Evolutionary conservation across 2,113 vertebrate species (phyloP), one percentile per base, ranked within the genome.

Genomic region (Malurus melanocephalus): DNA sequence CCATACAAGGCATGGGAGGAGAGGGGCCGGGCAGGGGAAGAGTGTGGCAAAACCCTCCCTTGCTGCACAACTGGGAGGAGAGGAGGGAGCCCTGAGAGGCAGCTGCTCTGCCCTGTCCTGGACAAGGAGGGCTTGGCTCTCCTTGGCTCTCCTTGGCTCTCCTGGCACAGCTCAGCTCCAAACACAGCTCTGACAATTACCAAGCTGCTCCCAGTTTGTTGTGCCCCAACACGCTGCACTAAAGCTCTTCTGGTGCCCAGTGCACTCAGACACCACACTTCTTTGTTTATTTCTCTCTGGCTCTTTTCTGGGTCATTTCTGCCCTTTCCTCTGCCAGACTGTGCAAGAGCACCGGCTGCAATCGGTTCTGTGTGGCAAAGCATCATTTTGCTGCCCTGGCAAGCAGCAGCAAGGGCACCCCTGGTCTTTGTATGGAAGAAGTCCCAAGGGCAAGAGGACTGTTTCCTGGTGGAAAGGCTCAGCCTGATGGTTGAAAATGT

Each of bases 41-140:
- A 42, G 6, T 0, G 0, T 16, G 43, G 52, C 10, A 23, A 61
- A 72, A 0, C 0, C 6, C 55, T 23, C 10, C 9, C 9, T n/a
- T 45, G 20, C 67, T 73, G 14, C 52, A 23, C 40, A 33, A 8
- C 8, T 66, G 35, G 26, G 69, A 11, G 33, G 17, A 69, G 60
- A 61, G 28, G 20, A 84, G 20, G 21, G 16, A 75, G 26, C 16
- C 8, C 0, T 0, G 1, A 33, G 26, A 4, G 45, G 8, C 26
- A 66, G 28, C 14, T 56, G 8, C 11, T 72, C 49, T 89, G n/a
- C 24, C 17, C 21, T 9, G 1, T 23, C 18, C 40, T 48, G 30
- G n/a, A 26, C 38, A 30, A 69, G 46, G 11, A 51, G 6, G 24
- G 3, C 27, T 83, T 4, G 0, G 7, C 52, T 88, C 7, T 40